These are phyloP conservation scores for Crotalus viridis DNA, from an alignment of 2,113 vertebrate species.

Conservation along the genomic window DNA sequence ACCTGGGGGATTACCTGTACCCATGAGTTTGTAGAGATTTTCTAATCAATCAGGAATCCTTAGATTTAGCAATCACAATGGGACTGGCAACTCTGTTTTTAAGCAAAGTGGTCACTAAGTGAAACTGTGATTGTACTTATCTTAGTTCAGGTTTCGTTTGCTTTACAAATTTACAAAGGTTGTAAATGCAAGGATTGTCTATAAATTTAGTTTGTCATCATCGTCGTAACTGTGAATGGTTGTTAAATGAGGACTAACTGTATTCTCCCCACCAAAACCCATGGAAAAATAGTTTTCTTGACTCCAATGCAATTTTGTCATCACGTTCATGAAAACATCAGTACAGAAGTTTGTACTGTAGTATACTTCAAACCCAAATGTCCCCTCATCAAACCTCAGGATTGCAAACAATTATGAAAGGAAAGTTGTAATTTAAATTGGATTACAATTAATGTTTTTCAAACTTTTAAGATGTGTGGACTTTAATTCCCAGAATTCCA, in stretches of 20 bases:
- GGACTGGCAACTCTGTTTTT: not conserved
- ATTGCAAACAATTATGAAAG: not conserved
- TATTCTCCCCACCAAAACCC: not conserved
- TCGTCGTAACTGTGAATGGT: not conserved
- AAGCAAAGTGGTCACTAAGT: not conserved
- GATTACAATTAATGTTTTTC: not conserved
- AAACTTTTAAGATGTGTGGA: not conserved
- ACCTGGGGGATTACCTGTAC: too few relatives aligned
- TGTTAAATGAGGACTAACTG: not conserved
- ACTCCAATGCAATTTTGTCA: not conserved
- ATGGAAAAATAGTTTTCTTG: not conserved
- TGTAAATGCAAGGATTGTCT: not conserved
- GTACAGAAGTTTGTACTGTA: not conserved
- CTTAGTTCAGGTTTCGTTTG: not conserved
- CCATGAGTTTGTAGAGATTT: too few relatives aligned
- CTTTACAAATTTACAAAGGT: not conserved
- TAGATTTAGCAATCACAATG: too few relatives aligned
- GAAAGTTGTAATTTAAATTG: not conserved
- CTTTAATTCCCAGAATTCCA: not conserved
- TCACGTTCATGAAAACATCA: not conserved
- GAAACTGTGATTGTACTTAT: not conserved
- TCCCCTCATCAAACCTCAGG: not conserved
- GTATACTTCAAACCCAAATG: not conserved
- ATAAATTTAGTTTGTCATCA: not conserved
- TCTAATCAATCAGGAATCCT: too few relatives aligned